Percentiles rank a stretch among this genome's conserved stretches.
Conservation (phyloP, 2,888 invertebrate species). For the Leptopilina drosophilae region DNA sequence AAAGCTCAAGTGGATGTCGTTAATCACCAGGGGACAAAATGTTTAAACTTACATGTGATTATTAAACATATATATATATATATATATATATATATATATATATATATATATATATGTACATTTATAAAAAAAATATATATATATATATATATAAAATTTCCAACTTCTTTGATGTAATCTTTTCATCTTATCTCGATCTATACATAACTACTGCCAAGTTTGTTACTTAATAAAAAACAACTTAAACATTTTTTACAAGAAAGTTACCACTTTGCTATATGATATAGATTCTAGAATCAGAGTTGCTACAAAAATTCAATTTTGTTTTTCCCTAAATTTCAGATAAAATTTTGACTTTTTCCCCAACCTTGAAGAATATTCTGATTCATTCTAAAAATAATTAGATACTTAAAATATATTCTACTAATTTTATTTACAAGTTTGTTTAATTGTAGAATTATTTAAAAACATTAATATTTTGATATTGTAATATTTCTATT, state of each 20-base stretch:
- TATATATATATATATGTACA: no score
- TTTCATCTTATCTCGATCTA: conserved; percentile 5
- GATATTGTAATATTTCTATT: no score
- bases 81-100: no score
- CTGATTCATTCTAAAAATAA: no score
- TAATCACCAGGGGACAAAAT: conserved; percentile 28
- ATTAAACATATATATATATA: neutral
- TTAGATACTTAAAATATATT: no score
- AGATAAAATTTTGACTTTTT: no score
- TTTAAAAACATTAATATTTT: no score
- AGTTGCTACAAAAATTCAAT: no score
- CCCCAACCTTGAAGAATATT: no score
- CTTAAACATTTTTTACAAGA: neutral
- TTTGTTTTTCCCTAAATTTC: no score
- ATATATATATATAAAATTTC: neutral
- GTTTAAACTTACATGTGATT: neutral
- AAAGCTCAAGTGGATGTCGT: conserved; percentile 24
- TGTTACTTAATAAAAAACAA: neutral
- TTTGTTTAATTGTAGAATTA: no score
- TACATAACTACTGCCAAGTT: neutral
- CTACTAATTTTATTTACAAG: no score
- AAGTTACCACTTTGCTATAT: neutral
- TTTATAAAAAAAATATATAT: neutral
- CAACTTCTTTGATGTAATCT: conserved; percentile 16
- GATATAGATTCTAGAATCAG: neutral